Evolutionary conservation across 2,797 vertebrate species (phyloP), one percentile per base, ranked within the genome.

Genomic region (Pipistrellus nathusii): DNA sequence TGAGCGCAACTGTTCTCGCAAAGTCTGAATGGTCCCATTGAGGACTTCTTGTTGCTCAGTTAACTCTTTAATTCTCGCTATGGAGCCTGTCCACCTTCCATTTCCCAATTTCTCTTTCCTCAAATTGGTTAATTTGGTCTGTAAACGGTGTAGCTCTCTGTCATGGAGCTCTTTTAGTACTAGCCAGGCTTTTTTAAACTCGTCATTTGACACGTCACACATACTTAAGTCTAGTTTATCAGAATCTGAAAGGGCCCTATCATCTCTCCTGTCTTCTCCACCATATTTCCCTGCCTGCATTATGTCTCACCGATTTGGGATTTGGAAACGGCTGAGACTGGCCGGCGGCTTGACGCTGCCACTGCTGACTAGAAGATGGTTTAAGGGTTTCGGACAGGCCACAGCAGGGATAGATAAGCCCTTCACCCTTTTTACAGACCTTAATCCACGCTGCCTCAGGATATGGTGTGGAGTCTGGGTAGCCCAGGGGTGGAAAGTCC

Each of bases 101-200:
- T 88, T 55, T 23, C 23, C 30, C 91, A 94, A 13, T 10, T 0
- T 51, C 10, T 73, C 32, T 73, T 92, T 92, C 57, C 48, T 92
- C 92, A 94, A 6, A 41, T 0, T 51, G 7, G 4, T 51, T 85
- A 96, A n/a, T 94, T 96, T 90, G 46, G 68, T 5, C 32, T 90
- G 87, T 82, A 96, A 78, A 20, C 6, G 38, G 2, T 1, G 2
- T 38, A 97, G 0, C 32, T 96, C 91, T 91, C 55, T 89, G 41
- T 96, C 93, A 8, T 96, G 94, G 81, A 95, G 30, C 17, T 93
- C 92, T 88, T 93, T 95, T 1, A 97, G 72, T 0, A 0, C 21
- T 17, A 95, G 46, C 97, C 94, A 96, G 3, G 90, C 4, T 30
- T 85, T 94, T 72, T 95, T 82, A 87, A 96, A 97, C 1, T 87